A percentile compares a stretch with the other conserved stretches of the same genome.
phyloP scores from a whole-genome alignment of 1,140 invertebrate genomes.

The Wasmannia auropunctata region DNA sequence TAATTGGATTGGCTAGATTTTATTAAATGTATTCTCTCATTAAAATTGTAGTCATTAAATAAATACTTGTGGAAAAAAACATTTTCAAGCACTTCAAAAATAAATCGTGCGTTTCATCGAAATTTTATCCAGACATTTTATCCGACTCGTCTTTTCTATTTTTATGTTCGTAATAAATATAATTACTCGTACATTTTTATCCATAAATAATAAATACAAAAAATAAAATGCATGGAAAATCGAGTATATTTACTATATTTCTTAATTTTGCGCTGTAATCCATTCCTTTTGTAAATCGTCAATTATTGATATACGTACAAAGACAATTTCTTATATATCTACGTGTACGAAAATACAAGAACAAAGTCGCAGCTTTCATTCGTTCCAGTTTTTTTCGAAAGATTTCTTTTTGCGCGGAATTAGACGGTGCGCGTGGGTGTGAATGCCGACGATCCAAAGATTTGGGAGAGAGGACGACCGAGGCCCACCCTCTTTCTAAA shows the following conservation, averaged over 20 bases:
- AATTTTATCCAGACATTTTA: neutral
- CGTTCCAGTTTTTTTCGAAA: neutral
- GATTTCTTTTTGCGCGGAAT: slow-evolving; percentile 14
- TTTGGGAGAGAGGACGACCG: neutral
- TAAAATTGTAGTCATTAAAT: slow-evolving; percentile 27
- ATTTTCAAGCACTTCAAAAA: slow-evolving; percentile 15
- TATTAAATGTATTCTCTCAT: neutral
- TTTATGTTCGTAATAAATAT: neutral
- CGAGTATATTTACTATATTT: neutral
- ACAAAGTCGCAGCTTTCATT: neutral
- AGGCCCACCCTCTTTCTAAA: slow-evolving; percentile 79
- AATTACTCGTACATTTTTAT: neutral
- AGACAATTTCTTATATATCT: neutral
- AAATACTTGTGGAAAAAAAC: slow-evolving; percentile 11
- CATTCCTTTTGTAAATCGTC: neutral
- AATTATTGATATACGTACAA: neutral
- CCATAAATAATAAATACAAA: neutral
- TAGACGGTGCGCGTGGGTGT: slow-evolving; percentile 18
- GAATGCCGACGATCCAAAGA: slow-evolving; percentile 29
- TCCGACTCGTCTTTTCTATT: neutral
- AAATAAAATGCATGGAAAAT: neutral
- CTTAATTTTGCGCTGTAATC: neutral
- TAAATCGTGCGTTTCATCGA: slow-evolving; percentile 3
- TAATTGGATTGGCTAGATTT: neutral
- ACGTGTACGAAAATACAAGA: neutral